Conservation (phyloP, 2,888 invertebrate genomes). For the Sericinus montela region DNA sequence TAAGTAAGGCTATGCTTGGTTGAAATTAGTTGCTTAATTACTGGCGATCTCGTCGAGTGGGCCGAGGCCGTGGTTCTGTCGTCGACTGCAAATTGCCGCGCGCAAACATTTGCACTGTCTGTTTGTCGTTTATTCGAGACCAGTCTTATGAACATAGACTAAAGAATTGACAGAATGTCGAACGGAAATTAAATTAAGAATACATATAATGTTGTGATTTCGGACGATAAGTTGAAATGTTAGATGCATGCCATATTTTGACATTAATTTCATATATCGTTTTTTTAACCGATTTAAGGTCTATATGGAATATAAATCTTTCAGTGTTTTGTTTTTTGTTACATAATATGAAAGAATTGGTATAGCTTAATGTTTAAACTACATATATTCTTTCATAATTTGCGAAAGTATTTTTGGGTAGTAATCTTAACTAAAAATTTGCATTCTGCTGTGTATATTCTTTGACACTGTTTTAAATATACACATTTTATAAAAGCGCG, state of each 20-base stretch:
- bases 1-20: not conserved
- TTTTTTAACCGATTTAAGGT: too few relatives aligned
- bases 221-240: too few relatives aligned
- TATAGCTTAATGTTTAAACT: too few relatives aligned
- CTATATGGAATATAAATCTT: too few relatives aligned
- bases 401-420: too few relatives aligned
- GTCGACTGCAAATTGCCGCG: constrained; percentile 15
- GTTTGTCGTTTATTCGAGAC: constrained; percentile 17
- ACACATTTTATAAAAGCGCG: constrained; percentile 18
- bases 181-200: not conserved
- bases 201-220: too few relatives aligned
- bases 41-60: not conserved
- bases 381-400: too few relatives aligned
- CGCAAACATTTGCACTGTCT: constrained; percentile 16
- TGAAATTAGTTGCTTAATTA: constrained; percentile 15
- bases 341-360: too few relatives aligned
- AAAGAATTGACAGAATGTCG: not conserved
- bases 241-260: too few relatives aligned
- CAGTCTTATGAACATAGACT: constrained; percentile 17
- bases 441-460: constrained; percentile 7
- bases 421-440: too few relatives aligned
- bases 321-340: too few relatives aligned
- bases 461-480: constrained; percentile 14
- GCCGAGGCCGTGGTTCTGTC: not conserved
- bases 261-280: too few relatives aligned